Conservation (phyloP, 2,888 invertebrate species). For the Agriotes lineatus region DNA sequence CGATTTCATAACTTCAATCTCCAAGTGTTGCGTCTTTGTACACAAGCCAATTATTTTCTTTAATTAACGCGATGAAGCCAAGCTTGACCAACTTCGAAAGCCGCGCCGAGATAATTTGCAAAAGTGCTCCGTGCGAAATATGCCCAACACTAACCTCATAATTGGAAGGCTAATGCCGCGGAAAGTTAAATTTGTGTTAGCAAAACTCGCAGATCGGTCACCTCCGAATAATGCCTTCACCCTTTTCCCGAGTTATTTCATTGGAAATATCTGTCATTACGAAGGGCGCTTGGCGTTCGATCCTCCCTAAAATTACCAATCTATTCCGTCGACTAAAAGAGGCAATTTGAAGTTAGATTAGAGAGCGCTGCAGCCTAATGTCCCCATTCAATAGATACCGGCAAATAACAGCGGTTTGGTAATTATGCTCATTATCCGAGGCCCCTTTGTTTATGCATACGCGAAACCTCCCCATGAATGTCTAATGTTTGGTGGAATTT, state of each 20-base stretch:
- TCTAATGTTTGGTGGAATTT: slow-evolving; percentile 35
- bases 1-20: slow-evolving; percentile 14
- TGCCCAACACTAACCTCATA: neutral
- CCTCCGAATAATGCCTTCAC: no score
- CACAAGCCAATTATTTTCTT: neutral
- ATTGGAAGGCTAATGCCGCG: neutral
- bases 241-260: no score
- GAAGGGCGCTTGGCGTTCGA: neutral
- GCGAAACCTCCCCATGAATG: slow-evolving; percentile 34
- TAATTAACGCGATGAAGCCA: neutral
- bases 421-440: slow-evolving; percentile 38
- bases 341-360: slow-evolving; percentile 41
- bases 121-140: neutral
- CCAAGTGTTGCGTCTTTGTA: neutral
- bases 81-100: neutral
- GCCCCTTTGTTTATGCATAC: slow-evolving; percentile 40
- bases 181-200: neutral
- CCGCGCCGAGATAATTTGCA: neutral
- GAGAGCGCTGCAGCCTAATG: slow-evolving; percentile 34
- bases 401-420: slow-evolving; percentile 39
- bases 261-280: neutral
- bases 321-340: slow-evolving; percentile 34
- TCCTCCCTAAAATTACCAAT: slow-evolving; percentile 34
- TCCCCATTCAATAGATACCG: slow-evolving; percentile 38
- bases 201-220: neutral